Conservation (phyloP, 2,797 vertebrate species). For the Onychomys arenicola region DNA sequence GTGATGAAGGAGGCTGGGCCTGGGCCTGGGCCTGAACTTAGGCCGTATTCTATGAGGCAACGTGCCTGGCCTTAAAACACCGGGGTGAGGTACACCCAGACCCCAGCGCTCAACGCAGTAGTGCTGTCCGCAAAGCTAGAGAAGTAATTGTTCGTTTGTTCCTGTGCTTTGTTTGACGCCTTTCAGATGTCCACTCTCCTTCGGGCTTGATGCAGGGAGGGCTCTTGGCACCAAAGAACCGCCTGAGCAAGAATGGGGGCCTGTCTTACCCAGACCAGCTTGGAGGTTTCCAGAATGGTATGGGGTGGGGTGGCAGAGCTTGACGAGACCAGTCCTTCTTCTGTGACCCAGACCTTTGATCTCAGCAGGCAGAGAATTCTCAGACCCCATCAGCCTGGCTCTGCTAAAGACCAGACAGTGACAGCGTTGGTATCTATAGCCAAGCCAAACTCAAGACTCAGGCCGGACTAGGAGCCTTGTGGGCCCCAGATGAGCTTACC, state of each 20-base stretch:
- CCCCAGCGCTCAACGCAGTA: not conserved
- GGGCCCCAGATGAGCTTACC: not conserved
- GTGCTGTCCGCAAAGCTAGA: not conserved
- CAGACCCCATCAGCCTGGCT: not conserved
- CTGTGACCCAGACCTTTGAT: not conserved
- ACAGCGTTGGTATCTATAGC: not conserved
- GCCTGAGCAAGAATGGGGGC: not conserved
- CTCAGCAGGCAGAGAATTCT: not conserved
- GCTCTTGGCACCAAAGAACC: not conserved
- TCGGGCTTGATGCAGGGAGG: not conserved
- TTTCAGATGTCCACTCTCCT: not conserved
- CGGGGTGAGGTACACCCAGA: fast-evolving
- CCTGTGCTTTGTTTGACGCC: fast-evolving
- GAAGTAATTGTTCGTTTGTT: not conserved
- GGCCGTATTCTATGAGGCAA: not conserved
- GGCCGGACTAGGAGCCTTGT: not conserved
- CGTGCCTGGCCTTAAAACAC: not conserved
- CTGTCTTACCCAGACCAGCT: not conserved
- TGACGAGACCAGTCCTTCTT: not conserved
- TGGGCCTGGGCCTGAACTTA: not conserved
- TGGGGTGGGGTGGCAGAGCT: not conserved
- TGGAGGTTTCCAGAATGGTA: not conserved
- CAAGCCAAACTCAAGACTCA: not conserved
- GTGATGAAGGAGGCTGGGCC: not conserved
- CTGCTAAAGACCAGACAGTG: not conserved